Evolutionary conservation across 2,113 vertebrate genomes (phyloP).

Genomic region (Lucifuga dentata): DNA sequence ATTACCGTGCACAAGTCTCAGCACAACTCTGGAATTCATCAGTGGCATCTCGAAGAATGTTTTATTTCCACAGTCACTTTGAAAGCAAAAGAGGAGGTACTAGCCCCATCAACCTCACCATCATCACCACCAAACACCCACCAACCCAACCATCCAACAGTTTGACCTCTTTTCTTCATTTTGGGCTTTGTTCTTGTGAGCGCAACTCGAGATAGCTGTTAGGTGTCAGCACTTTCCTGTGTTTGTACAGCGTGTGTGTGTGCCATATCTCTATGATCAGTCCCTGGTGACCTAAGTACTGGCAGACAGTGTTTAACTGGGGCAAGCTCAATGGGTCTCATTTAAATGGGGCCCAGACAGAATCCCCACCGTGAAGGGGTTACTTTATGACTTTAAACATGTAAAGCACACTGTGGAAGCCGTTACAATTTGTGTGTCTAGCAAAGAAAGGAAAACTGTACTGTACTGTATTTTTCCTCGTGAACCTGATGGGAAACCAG

Average conservation of each 20-base stretch:
- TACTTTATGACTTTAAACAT: conserved; percentile 73
- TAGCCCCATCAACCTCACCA: neutral
- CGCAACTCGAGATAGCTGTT: conserved; percentile 68
- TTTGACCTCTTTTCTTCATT: conserved; percentile 66
- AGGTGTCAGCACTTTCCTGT: conserved; percentile 77
- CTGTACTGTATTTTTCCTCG: conserved; percentile 20
- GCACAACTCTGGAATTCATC: conserved; percentile 54
- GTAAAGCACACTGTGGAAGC: conserved; percentile 64
- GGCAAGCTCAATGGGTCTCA: conserved; percentile 79
- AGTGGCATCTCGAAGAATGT: conserved; percentile 12
- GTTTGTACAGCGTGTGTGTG: conserved; percentile 63
- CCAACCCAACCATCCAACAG: conserved; percentile 37
- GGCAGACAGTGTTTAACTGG: conserved; percentile 81
- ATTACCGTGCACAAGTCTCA: conserved; percentile 52
- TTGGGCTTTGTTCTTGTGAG: conserved; percentile 63
- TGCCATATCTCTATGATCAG: conserved; percentile 76
- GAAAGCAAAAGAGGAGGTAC: conserved; percentile 11
- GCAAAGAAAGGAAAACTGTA: conserved; percentile 29
- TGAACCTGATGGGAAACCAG: conserved; percentile 40
- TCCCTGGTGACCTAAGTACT: conserved; percentile 73
- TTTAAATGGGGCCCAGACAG: conserved; percentile 81
- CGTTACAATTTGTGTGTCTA: conserved; percentile 51
- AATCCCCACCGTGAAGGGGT: conserved; percentile 71
- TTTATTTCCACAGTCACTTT: conserved; percentile 19
- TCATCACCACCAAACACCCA: conserved; percentile 9